Base-by-base conservation (phyloP, 2,888 invertebrate species). In the Chorisops tibialis region DNA sequence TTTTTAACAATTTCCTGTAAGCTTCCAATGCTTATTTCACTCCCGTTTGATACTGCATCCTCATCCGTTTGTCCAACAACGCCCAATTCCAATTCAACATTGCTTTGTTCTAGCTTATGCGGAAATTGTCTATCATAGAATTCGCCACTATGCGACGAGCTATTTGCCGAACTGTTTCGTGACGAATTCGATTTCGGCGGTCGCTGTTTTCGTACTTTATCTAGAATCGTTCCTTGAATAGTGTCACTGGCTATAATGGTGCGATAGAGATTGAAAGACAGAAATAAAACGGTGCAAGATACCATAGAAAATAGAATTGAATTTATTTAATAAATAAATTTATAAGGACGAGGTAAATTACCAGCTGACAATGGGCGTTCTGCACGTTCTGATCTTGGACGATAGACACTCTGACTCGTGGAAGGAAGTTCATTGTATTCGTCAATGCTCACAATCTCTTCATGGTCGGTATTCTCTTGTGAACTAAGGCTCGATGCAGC, bases 41-140 rank as follows among this genome's bases (percentile, higher is more conserved):
- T 56, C 14, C 14, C 43, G 24, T 30, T 56, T 2, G 56, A 56
- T 2, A 12, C 19, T 6, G 16, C 18, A 43, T 56, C 45, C 11
- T 56, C 56, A 4, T 45, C 45, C 16, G 45, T 18, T 16, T 6
- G 12, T 51, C 51, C 61, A 30, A 51, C 50, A 11, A 61, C 45
- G 6, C 61, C 61, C 21, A 61, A 21, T 18, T 67, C 65, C 14
- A 68, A 35, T 9, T 66, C 62, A 19, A 67, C 54, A 6, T 56
- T 9, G 4, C 56, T 58, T 30, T 68, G 68, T 19, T 65, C 61
- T 18, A 68, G 43, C 21, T 39, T 39, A 7, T 49, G 21, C 37
- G 66, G 63, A 60, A 66, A 68, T 18, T 41, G 39, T 35, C 50
- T 61, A 1, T 61, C 54, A 16, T 4, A 24, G 3, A 30, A 11